Conservation (phyloP, 2,113 vertebrate genomes). For the Eira barbara region DNA sequence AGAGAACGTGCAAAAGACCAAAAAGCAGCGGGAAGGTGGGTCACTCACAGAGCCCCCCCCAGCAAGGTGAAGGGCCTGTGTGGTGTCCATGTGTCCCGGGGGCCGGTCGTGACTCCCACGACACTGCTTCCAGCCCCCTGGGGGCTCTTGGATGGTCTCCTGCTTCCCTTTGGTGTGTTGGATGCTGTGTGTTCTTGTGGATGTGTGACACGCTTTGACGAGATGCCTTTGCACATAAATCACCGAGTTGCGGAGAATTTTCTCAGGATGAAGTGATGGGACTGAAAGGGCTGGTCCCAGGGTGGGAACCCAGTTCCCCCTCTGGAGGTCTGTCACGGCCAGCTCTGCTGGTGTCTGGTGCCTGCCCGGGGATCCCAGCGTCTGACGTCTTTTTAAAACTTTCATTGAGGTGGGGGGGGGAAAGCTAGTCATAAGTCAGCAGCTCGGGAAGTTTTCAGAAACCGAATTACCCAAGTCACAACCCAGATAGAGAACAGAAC, state of each 20-base stretch:
- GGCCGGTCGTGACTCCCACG: rapidly evolving
- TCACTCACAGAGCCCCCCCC: rapidly evolving
- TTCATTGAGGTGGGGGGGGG: background rate
- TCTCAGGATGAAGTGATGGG: background rate
- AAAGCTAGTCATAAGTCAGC: background rate
- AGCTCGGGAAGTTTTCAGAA: background rate
- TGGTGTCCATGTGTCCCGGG: rapidly evolving
- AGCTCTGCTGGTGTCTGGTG: background rate
- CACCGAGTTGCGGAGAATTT: background rate
- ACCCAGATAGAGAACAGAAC: background rate
- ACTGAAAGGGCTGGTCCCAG: background rate
- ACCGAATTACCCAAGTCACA: background rate
- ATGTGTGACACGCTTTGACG: background rate
- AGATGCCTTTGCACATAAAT: background rate
- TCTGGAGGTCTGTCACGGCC: background rate
- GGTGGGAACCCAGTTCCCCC: background rate
- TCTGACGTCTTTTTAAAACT: background rate
- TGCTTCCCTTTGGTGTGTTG: background rate
- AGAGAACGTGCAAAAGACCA: background rate
- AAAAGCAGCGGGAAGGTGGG: background rate
- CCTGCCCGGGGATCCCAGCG: background rate
- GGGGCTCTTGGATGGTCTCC: background rate
- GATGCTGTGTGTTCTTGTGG: rapidly evolving
- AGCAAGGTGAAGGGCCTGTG: rapidly evolving
- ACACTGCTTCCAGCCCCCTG: rapidly evolving